Conservation (phyloP, 2,797 vertebrate species). For the Malurus splendens region DNA sequence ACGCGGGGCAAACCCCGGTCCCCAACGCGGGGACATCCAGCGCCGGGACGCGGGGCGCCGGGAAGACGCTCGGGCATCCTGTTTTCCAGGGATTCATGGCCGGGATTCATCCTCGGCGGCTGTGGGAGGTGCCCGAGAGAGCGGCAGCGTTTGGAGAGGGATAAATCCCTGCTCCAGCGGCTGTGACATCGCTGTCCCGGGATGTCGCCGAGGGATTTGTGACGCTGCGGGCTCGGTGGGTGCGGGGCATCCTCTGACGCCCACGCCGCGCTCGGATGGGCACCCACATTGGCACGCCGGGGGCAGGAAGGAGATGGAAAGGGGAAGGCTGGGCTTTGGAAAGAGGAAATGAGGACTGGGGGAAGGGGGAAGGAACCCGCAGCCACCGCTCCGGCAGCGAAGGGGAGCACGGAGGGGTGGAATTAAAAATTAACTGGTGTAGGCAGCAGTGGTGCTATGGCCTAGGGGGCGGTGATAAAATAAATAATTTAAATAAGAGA, state of each 20-base stretch:
- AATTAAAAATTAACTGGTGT: not conserved
- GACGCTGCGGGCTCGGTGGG: not conserved
- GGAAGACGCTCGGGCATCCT: fast-evolving
- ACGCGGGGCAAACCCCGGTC: not conserved
- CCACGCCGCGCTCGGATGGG: not conserved
- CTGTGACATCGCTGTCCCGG: not conserved
- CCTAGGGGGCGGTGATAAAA: not conserved
- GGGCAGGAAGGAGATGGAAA: not conserved
- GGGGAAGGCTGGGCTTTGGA: not conserved
- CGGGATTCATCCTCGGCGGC: not conserved
- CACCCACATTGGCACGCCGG: not conserved
- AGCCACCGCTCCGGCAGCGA: not conserved
- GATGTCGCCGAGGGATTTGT: not conserved
- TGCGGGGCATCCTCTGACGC: not conserved
- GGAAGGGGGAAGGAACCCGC: not conserved
- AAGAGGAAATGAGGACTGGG: not conserved
- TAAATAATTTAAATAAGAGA: not conserved
- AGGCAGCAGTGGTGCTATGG: not conserved
- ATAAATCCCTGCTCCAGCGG: not conserved
- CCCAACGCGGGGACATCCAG: fast-evolving
- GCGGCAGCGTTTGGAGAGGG: not conserved
- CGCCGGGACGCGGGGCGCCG: fast-evolving
- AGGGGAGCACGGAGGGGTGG: not conserved
- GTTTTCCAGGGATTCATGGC: not conserved
- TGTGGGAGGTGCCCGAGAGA: not conserved